phyloP scores from a whole-genome alignment of 2,888 invertebrate genomes.

The Thecocarcelia acutangulata region DNA sequence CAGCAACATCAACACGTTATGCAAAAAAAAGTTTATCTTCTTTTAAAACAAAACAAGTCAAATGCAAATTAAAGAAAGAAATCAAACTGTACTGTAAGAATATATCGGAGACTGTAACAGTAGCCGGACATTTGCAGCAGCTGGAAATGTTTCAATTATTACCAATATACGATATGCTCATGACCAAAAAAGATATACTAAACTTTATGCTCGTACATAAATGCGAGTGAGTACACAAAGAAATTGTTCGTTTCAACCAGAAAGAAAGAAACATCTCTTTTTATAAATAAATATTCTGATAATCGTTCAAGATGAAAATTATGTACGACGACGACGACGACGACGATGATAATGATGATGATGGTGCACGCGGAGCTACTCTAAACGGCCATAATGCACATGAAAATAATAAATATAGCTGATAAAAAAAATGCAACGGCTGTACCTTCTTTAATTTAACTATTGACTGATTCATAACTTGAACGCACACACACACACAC shows the following conservation, averaged over 20 bases:
- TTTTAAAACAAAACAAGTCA: not conserved
- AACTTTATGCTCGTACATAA: too few relatives aligned
- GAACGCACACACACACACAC: not conserved
- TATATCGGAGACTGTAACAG: slow-evolving; percentile 35
- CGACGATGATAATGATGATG: not conserved
- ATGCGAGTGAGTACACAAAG: too few relatives aligned
- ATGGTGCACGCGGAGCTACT: not conserved
- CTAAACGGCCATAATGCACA: slow-evolving; percentile 6
- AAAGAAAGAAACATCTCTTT: slow-evolving; percentile 1
- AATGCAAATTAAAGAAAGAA: slow-evolving; percentile 24
- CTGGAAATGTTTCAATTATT: slow-evolving; percentile 66
- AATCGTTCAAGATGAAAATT: slow-evolving; percentile 51
- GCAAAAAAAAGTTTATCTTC: slow-evolving; percentile 41
- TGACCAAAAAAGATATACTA: not conserved
- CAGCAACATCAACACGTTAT: not conserved
- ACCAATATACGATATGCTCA: slow-evolving; percentile 44
- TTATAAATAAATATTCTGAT: slow-evolving; percentile 21
- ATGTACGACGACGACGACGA: not conserved
- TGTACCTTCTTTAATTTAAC: slow-evolving; percentile 48
- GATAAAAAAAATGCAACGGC: not conserved
- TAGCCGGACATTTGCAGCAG: slow-evolving; percentile 42
- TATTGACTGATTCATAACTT: slow-evolving; percentile 61
- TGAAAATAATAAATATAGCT: not conserved
- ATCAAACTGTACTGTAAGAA: slow-evolving; percentile 51
- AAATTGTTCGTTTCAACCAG: too few relatives aligned